These are phyloP conservation scores for Callyntrura guangdongensis DNA, from an alignment of 2,888 invertebrate species.

Conservation along the genomic window DNA sequence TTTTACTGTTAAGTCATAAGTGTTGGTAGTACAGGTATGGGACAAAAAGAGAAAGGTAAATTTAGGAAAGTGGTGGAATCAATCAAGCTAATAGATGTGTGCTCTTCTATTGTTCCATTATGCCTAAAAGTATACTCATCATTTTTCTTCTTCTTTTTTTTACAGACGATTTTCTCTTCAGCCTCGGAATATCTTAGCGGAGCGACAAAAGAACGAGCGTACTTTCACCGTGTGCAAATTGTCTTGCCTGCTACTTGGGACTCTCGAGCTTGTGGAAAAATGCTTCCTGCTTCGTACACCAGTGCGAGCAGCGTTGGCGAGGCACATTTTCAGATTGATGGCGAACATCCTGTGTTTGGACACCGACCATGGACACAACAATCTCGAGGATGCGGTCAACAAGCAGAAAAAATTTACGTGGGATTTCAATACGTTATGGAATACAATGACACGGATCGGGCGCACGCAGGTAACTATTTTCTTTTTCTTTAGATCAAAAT, in stretches of 20 bases:
- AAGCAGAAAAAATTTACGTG: conserved; percentile 88
- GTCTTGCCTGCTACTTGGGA: conserved; percentile 88
- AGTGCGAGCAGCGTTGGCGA: conserved; percentile 87
- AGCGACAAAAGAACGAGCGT: conserved; percentile 88
- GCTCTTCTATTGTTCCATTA: neutral
- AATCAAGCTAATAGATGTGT: conserved; percentile 76
- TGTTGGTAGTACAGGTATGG: neutral
- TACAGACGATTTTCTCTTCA: conserved; percentile 88
- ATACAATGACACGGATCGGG: conserved; percentile 82
- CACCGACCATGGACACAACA: conserved; percentile 89
- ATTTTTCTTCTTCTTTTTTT: conserved; percentile 84
- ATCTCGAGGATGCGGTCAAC: conserved; percentile 88
- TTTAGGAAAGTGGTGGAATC: conserved; percentile 63
- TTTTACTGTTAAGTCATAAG: neutral
- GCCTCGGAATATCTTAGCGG: conserved; percentile 88
- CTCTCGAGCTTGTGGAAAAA: conserved; percentile 82
- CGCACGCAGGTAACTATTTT: conserved; percentile 76
- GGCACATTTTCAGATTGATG: conserved; percentile 87
- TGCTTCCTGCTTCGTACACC: conserved; percentile 86
- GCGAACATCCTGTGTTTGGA: conserved; percentile 87
- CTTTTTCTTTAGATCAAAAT: conserved; percentile 5
- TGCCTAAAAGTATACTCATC: neutral
- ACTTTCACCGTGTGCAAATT: conserved; percentile 88
- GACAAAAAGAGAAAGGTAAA: neutral
- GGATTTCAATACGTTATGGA: conserved; percentile 82